These are phyloP conservation scores for Drosophila suboccidentalis DNA, from an alignment of 2,888 invertebrate genomes.

Conservation along the genomic window DNA sequence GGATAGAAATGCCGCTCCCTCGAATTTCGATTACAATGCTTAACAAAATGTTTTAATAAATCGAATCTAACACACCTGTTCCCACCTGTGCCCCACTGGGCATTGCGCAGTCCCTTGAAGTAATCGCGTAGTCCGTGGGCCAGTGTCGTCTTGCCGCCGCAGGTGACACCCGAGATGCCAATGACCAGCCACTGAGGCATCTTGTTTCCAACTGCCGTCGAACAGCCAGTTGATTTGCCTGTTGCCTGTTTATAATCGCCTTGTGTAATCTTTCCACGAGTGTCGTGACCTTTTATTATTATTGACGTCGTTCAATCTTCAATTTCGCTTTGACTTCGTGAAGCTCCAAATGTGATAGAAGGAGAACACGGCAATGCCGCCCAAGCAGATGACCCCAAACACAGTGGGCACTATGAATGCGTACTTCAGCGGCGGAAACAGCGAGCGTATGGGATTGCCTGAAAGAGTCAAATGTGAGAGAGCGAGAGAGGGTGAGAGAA, in stretches of 20 bases:
- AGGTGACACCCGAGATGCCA: constrained; percentile 93
- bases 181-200: constrained; percentile 88
- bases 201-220: constrained; percentile 67
- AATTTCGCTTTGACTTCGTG: constrained; percentile 56
- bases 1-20: constrained; percentile 7
- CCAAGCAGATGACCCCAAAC: constrained; percentile 89
- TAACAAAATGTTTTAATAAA: not conserved
- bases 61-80: not conserved
- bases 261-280: constrained; percentile 36
- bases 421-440: constrained; percentile 87
- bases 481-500: constrained; percentile 8
- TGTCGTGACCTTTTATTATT: constrained; percentile 29
- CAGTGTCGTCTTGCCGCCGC: constrained; percentile 93
- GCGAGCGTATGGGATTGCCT: constrained; percentile 87
- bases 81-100: constrained; percentile 22
- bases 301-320: constrained; percentile 24
- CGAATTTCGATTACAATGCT: constrained; percentile 73
- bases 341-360: constrained; percentile 87
- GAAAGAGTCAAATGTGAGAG: constrained; percentile 34
- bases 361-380: constrained; percentile 89
- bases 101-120: constrained; percentile 78
- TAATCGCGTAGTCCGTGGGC: constrained; percentile 87
- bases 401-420: constrained; percentile 88
- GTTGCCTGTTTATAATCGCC: constrained; percentile 27
- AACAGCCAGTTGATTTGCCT: constrained; percentile 33